Percentiles rank a stretch among this genome's conserved stretches.
Evolutionary conservation across 2,113 vertebrate species (phyloP).

Genomic region (Labeo rohita): DNA sequence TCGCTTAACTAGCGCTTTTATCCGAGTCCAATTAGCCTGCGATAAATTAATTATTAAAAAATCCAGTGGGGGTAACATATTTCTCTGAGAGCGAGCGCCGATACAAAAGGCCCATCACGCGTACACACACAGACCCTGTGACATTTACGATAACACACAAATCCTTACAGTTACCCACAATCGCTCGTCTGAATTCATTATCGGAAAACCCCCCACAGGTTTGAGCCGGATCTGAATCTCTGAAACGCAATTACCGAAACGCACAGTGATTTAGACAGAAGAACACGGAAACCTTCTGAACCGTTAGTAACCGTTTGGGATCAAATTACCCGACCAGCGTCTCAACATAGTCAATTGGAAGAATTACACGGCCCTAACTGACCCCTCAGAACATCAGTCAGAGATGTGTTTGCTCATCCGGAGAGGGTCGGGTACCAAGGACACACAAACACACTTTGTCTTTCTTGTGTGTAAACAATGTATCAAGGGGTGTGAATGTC

Average conservation of each 20-base stretch:
- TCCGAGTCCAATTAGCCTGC: slow-evolving; percentile 76
- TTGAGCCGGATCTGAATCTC: slow-evolving; percentile 3
- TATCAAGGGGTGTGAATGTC: slow-evolving; percentile 5
- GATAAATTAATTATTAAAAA: slow-evolving; percentile 81
- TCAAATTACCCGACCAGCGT: slow-evolving; percentile 6
- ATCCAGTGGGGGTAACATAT: slow-evolving; percentile 72
- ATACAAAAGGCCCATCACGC: slow-evolving; percentile 73
- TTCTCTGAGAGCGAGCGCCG: slow-evolving; percentile 74
- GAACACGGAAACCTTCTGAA: not conserved
- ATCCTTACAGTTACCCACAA: slow-evolving; percentile 54
- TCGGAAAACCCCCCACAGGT: slow-evolving; percentile 15
- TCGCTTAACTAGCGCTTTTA: slow-evolving; percentile 73
- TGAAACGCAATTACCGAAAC: slow-evolving; percentile 10
- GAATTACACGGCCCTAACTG: not conserved
- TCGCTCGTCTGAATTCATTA: slow-evolving; percentile 33
- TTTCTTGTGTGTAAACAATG: slow-evolving; percentile 31
- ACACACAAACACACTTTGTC: slow-evolving; percentile 35
- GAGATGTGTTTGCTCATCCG: slow-evolving; percentile 30
- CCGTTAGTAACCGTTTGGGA: slow-evolving; percentile 1
- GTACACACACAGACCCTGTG: slow-evolving; percentile 58
- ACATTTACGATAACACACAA: slow-evolving; percentile 72
- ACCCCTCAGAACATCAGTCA: not conserved
- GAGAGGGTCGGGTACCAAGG: slow-evolving; percentile 1
- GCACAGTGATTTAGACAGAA: slow-evolving; percentile 4
- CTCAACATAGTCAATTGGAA: not conserved